phyloP scores from a whole-genome alignment of 2,888 invertebrate genomes.

The Ctena decussata region DNA sequence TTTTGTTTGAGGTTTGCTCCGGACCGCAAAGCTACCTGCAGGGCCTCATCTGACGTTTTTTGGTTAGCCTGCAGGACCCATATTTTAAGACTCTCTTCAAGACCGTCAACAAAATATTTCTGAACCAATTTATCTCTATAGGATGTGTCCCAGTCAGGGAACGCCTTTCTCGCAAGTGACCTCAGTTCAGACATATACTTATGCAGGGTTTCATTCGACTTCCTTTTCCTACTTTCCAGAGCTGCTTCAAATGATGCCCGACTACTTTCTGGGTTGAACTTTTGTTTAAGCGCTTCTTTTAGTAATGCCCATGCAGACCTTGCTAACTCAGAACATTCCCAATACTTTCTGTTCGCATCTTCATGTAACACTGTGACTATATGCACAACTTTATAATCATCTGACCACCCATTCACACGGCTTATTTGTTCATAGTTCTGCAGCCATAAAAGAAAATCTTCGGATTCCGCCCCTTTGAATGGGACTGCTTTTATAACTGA shows the following conservation, averaged over 20 bases:
- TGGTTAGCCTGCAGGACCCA: slow-evolving; percentile 4
- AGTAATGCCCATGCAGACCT: neutral
- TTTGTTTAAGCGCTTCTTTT: neutral
- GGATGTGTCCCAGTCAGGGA: neutral
- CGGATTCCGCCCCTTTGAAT: neutral
- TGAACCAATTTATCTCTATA: neutral
- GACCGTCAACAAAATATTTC: slow-evolving; percentile 8
- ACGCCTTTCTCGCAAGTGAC: neutral
- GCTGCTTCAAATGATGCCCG: neutral
- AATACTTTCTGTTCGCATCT: neutral
- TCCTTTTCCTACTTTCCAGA: neutral
- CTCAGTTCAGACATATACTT: too few relatives aligned
- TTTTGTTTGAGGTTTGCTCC: neutral
- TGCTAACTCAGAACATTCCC: neutral
- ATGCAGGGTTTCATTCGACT: too few relatives aligned
- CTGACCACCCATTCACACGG: neutral
- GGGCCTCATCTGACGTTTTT: neutral
- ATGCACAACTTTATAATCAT: neutral
- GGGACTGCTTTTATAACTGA: neutral
- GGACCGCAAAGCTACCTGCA: neutral
- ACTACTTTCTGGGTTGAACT: neutral
- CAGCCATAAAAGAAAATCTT: neutral
- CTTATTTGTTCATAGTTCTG: neutral
- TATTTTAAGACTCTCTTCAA: neutral
- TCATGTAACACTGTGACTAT: neutral